These are phyloP conservation scores for Otolemur crassicaudatus DNA, from an alignment of 2,797 vertebrate species.

Conservation along the genomic window DNA sequence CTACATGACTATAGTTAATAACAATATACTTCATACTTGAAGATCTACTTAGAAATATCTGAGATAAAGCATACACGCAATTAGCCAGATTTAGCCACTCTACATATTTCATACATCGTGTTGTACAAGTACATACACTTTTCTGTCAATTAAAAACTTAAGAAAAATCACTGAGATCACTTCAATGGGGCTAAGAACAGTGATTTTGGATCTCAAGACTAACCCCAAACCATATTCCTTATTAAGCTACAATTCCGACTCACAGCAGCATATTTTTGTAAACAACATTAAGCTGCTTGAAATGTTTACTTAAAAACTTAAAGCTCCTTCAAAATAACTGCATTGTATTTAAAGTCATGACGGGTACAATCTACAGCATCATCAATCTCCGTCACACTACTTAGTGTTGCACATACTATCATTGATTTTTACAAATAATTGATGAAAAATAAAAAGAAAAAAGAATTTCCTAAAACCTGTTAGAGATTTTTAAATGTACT, in stretches of 20 bases:
- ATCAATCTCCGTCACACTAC: not conserved
- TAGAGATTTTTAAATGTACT: not conserved
- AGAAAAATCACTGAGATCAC: not conserved
- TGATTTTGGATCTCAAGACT: not conserved
- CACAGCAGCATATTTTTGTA: not conserved
- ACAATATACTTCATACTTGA: not conserved
- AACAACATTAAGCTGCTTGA: not conserved
- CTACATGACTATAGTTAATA: not conserved
- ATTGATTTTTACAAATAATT: not conserved
- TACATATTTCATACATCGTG: not conserved
- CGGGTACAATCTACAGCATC: not conserved
- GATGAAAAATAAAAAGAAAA: not conserved
- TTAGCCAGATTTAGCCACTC: not conserved
- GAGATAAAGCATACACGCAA: not conserved
- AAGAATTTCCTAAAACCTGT: not conserved
- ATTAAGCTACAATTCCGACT: not conserved
- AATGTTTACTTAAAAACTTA: not conserved
- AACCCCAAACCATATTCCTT: not conserved
- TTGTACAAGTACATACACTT: not conserved
- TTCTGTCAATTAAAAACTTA: not conserved
- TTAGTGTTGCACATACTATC: not conserved
- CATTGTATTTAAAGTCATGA: not conserved
- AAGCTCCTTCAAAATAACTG: not conserved
- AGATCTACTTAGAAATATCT: not conserved
- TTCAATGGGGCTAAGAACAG: not conserved